Percentiles rank a stretch among this genome's conserved stretches.
Conservation (phyloP, 2,888 invertebrate species). For the Tetragonula carbonaria region DNA sequence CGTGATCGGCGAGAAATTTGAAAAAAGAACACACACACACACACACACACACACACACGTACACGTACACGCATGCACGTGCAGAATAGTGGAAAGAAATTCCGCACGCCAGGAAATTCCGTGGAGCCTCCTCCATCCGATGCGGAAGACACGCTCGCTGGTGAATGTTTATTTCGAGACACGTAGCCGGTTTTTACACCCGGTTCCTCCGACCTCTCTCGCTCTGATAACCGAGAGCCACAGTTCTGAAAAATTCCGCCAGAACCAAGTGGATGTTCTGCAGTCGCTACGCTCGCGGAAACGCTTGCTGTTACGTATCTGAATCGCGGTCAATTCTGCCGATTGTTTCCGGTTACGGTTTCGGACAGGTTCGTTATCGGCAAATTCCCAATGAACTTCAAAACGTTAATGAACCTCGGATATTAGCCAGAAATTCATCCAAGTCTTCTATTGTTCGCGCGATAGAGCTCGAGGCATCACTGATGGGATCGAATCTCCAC, state of each 20-base stretch:
- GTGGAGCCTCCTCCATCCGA: constrained; percentile 1
- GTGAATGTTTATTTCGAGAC: constrained; percentile 50
- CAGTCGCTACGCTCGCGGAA: neutral
- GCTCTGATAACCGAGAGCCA: constrained; percentile 21
- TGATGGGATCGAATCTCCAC: neutral
- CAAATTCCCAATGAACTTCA: neutral
- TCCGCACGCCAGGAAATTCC: neutral
- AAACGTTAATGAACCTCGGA: neutral
- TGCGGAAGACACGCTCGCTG: constrained; percentile 21
- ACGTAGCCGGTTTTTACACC: constrained; percentile 9
- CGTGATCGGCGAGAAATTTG: constrained; percentile 47
- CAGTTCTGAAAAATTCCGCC: constrained; percentile 15
- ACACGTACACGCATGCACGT: too few relatives aligned
- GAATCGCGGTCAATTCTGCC: neutral
- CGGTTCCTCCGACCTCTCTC: neutral
- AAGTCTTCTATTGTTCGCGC: neutral
- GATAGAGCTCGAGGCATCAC: neutral
- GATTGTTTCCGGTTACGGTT: neutral
- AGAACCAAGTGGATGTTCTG: too few relatives aligned
- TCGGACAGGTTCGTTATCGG: neutral
- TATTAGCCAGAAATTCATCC: neutral
- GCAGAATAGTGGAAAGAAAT: neutral
- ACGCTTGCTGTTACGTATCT: neutral
- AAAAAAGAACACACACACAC: neutral
- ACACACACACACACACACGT: too few relatives aligned